Evolutionary conservation across 2,113 vertebrate species (phyloP).

Genomic region (Pituophis catenifer): DNA sequence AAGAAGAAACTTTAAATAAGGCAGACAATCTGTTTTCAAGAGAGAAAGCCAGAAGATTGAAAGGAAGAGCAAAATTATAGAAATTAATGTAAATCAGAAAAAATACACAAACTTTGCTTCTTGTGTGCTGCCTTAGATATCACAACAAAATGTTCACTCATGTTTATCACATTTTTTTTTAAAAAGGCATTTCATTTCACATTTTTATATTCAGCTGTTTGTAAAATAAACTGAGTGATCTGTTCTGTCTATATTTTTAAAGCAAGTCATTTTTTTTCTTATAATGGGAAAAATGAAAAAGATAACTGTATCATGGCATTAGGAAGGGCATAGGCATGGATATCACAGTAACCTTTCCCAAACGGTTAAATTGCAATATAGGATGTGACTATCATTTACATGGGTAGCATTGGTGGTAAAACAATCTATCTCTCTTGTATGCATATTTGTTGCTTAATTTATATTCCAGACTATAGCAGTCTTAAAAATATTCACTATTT

Average conservation of each 20-base stretch:
- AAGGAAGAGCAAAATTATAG: not conserved
- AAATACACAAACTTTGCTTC: not conserved
- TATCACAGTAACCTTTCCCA: not conserved
- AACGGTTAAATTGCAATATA: not conserved
- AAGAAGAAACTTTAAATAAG: not conserved
- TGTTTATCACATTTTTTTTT: not conserved
- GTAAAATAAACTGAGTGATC: slow-evolving; percentile 16
- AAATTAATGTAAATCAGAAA: not conserved
- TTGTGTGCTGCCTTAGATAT: not conserved
- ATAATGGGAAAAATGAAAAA: not conserved
- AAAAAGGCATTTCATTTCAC: slow-evolving; percentile 2
- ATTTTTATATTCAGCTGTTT: slow-evolving; percentile 20
- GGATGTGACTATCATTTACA: not conserved
- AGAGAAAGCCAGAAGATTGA: not conserved
- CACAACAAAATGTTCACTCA: not conserved
- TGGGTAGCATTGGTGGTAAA: not conserved
- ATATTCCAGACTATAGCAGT: not conserved
- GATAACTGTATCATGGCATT: not conserved
- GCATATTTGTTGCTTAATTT: not conserved
- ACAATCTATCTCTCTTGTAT: not conserved
- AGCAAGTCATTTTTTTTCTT: not conserved
- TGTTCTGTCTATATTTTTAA: not conserved
- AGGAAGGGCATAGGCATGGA: not conserved
- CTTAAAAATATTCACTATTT: not conserved
- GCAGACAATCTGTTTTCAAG: not conserved